A percentile compares a stretch with the other conserved stretches of the same genome.
These are phyloP conservation scores for Coptodon rendalli DNA, from an alignment of 2,113 vertebrate species.

Conservation along the genomic window DNA sequence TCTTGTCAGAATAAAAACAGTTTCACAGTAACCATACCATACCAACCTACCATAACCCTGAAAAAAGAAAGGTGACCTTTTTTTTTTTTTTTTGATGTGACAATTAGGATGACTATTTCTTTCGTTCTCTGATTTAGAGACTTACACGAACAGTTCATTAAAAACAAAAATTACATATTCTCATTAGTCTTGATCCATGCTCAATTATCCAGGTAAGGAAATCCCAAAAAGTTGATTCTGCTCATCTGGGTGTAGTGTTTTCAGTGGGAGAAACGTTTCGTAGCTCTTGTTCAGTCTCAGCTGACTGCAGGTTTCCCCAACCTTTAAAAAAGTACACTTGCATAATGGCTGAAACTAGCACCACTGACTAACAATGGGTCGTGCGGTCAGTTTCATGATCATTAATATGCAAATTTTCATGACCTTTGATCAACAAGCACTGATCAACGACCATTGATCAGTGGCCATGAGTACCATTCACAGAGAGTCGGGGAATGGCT, in stretches of 20 bases:
- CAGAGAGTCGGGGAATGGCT: background rate
- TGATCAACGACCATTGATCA: background rate
- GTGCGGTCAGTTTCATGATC: background rate
- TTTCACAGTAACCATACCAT: background rate
- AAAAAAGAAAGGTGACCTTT: background rate
- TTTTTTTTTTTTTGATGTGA: background rate
- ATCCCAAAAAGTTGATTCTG: too few relatives aligned
- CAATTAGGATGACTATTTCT: background rate
- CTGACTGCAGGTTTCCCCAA: background rate
- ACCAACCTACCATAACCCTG: background rate
- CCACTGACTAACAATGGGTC: background rate
- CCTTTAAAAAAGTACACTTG: background rate
- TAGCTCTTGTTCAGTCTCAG: background rate
- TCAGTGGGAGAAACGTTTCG: background rate
- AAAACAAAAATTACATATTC: background rate
- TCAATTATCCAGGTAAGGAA: too few relatives aligned
- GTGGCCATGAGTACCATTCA: background rate
- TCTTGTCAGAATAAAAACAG: background rate
- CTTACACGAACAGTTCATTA: background rate
- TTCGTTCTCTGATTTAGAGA: background rate
- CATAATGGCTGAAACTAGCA: background rate
- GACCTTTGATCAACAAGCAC: background rate
- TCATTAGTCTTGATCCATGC: background rate
- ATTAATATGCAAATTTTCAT: background rate
- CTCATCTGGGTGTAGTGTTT: background rate